A percentile compares a stretch with the other conserved stretches of the same genome.
Evolutionary conservation across 2,888 invertebrate species (phyloP).

Genomic region (Rhimphoctona megacephalus): DNA sequence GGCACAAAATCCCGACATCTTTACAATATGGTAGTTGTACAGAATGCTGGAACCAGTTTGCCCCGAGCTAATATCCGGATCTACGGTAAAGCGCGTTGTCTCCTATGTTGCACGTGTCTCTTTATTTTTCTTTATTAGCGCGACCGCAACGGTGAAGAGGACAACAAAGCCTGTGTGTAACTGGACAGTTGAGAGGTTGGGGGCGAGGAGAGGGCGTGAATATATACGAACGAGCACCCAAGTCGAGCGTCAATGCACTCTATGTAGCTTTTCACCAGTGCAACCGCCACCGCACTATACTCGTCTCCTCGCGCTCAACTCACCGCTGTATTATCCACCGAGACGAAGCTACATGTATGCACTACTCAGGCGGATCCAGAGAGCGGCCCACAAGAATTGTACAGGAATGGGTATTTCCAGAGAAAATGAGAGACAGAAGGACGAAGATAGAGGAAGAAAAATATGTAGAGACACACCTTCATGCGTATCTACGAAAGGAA

Average conservation of each 20-base stretch:
- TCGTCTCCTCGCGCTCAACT: conserved; percentile 28
- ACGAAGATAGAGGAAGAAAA: conserved; percentile 2
- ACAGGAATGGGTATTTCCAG: conserved; percentile 27
- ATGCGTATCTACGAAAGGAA: conserved; percentile 7
- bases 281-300: conserved; percentile 9
- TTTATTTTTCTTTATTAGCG: conserved; percentile 81
- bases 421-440: conserved; percentile 5
- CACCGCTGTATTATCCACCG: conserved; percentile 43
- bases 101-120: conserved; percentile 67
- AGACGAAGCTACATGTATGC: conserved; percentile 16
- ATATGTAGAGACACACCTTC: conserved; percentile 39
- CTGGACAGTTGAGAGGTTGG: conserved; percentile 40
- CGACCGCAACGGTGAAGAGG: conserved; percentile 72
- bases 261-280: conserved; percentile 38
- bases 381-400: conserved; percentile 43
- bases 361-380: conserved; percentile 33
- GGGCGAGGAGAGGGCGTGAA: background rate
- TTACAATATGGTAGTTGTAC: conserved; percentile 58
- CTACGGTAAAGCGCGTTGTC: conserved; percentile 50
- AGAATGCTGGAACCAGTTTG: conserved; percentile 54
- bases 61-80: conserved; percentile 76
- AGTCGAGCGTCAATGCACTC: conserved; percentile 59
- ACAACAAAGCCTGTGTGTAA: conserved; percentile 61
- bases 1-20: conserved; percentile 53
- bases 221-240: conserved; percentile 7